Evolutionary conservation across 2,113 vertebrate species (phyloP).

Genomic region (Solenodon paradoxus): DNA sequence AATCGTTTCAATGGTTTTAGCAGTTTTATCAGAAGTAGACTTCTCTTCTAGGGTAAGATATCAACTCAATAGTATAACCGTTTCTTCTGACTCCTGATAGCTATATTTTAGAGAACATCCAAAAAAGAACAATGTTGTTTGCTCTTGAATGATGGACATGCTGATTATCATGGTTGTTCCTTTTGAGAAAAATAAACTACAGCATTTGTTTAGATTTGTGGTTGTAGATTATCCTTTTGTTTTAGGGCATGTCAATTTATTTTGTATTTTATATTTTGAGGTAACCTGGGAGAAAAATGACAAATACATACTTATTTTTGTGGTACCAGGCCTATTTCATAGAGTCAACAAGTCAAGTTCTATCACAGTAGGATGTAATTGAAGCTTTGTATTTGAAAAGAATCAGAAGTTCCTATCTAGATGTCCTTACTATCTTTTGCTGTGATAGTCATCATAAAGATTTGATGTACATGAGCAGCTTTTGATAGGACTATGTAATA

Average conservation of each 20-base stretch:
- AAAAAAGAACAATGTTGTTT: not conserved
- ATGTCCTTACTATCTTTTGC: not conserved
- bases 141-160: not conserved
- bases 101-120: not conserved
- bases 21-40: not conserved
- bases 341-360: constrained; percentile 17
- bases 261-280: constrained; percentile 33
- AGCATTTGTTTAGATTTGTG: constrained; percentile 5
- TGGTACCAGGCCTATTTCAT: not conserved
- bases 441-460: not conserved
- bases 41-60: not conserved
- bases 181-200: constrained; percentile 46
- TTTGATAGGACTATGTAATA: not conserved
- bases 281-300: not conserved
- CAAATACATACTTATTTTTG: constrained; percentile 11
- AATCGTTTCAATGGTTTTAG: constrained; percentile 12
- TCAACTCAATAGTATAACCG: not conserved
- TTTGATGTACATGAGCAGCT: not conserved
- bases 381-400: not conserved
- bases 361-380: not conserved
- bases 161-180: constrained; percentile 22
- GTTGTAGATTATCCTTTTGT: not conserved
- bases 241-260: not conserved
- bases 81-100: constrained; percentile 7
- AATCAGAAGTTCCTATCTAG: not conserved